phyloP scores from a whole-genome alignment of 2,797 vertebrate species.

The Decapterus maruadsi region DNA sequence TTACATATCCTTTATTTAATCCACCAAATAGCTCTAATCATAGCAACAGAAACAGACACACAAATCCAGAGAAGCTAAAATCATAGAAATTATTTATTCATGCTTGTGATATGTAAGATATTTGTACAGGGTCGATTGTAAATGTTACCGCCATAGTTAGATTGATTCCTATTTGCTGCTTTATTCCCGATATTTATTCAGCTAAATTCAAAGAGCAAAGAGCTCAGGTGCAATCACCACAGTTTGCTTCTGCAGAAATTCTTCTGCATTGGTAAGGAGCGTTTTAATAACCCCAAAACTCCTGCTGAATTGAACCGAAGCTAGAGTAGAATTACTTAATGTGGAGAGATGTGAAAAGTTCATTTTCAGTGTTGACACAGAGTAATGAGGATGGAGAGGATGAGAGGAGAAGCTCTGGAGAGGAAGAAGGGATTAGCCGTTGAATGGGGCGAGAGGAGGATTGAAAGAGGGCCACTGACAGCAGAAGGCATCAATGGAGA shows the following conservation, averaged over 20 bases:
- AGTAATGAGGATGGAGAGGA: constrained; percentile 69
- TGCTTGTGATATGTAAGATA: background rate
- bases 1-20: background rate
- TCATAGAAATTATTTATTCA: background rate
- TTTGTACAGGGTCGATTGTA: background rate
- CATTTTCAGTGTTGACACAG: constrained; percentile 64
- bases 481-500: constrained; percentile 81
- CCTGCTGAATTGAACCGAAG: constrained; percentile 36
- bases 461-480: constrained; percentile 79
- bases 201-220: too few relatives aligned
- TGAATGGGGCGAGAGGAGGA: constrained; percentile 70
- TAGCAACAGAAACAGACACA: background rate
- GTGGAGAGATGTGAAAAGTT: constrained; percentile 70
- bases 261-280: constrained; percentile 2
- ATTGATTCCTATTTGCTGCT: background rate
- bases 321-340: constrained; percentile 38
- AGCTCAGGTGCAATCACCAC: constrained; percentile 8
- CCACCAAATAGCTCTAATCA: background rate
- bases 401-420: constrained; percentile 63
- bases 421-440: constrained; percentile 81
- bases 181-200: background rate
- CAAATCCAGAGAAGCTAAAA: background rate
- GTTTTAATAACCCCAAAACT: constrained; percentile 17
- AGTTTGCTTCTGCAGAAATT: constrained; percentile 1
- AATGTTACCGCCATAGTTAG: background rate